Evolutionary conservation across 2,888 invertebrate species (phyloP), one percentile per base, ranked within the genome.

Genomic region (Drosophila macrothrix): DNA sequence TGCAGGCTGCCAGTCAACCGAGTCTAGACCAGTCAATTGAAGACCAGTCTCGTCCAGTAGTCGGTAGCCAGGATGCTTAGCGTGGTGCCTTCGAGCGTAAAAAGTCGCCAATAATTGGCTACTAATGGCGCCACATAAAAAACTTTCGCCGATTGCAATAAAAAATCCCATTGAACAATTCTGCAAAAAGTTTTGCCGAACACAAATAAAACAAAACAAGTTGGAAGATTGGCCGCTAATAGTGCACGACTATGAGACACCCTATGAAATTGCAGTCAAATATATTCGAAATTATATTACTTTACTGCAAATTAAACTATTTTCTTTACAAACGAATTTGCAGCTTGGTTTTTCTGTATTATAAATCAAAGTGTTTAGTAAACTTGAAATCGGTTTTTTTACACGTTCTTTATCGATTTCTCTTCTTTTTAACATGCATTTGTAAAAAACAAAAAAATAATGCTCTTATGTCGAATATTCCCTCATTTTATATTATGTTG

Each of bases 41-140:
- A 28, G 31, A 29, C 33, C 39, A n/a, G 28, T n/a, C 14, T 41
- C 19, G 46, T 41, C 28, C 9, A 25, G 25, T 4, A 14, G 31
- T 37, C 67, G 9, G 31, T 31, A 25, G 39, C n/a, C 39, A 37
- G 46, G 7, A 31, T 29, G 39, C 70, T 16, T 28, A 54, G 72
- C 72, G 56, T 49, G 56, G 29, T 16, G 53, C 59, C 64, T 53
- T 79, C 59, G 64, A 63, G 83, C 80, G 78, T 81, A 82, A 81
- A 82, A 83, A 90, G 90, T 90, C 90, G 85, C 88, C 85, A 85
- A 85, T 85, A 85, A 85, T 85, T 85, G 85, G 85, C 85, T 90
- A 88, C 85, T 85, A 87, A 87, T 90, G 89, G 86, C 68, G 73
- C 65, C 79, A 73, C 90, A 86, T 90, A 83, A 86, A 86, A 90